Conservation (phyloP, 1,140 invertebrate genomes). For the Riptortus pedestris region DNA sequence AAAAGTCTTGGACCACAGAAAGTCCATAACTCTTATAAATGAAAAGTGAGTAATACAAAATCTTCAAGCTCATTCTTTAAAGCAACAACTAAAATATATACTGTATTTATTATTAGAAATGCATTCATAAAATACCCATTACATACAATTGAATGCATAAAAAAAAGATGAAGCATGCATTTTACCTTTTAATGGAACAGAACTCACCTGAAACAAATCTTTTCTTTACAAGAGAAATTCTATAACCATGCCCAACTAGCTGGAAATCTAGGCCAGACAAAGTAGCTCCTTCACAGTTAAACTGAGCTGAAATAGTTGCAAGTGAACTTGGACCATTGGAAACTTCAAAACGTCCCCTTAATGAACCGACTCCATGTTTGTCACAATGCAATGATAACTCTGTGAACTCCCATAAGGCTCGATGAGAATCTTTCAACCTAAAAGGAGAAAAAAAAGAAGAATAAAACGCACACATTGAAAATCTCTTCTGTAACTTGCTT, state of each 20-base stretch:
- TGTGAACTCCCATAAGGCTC: slow-evolving; percentile 82
- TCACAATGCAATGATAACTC: slow-evolving; percentile 83
- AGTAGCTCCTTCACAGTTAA: slow-evolving; percentile 89
- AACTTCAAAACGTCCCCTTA: slow-evolving; percentile 80
- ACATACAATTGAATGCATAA: too few species aligned
- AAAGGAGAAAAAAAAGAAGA: slow-evolving; percentile 26
- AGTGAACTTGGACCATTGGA: slow-evolving; percentile 67
- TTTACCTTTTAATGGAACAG: too few species aligned
- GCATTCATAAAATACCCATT: too few species aligned
- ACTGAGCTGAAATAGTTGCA: slow-evolving; percentile 77
- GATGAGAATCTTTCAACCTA: slow-evolving; percentile 67
- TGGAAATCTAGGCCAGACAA: slow-evolving; percentile 90
- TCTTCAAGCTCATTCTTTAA: too few species aligned
- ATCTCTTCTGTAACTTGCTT: too few species aligned
- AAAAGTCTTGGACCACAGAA: too few species aligned
- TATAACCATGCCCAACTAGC: slow-evolving; percentile 74
- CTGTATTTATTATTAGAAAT: too few species aligned
- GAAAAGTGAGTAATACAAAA: too few species aligned
- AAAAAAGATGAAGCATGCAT: too few species aligned
- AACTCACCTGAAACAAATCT: slow-evolving; percentile 83
- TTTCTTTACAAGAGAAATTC: slow-evolving; percentile 85
- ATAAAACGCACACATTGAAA: neutral
- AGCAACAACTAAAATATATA: too few species aligned
- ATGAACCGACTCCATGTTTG: slow-evolving; percentile 74
- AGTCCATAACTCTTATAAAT: too few species aligned